Conservation (phyloP, 2,113 vertebrate species). For the Abramis brama region DNA sequence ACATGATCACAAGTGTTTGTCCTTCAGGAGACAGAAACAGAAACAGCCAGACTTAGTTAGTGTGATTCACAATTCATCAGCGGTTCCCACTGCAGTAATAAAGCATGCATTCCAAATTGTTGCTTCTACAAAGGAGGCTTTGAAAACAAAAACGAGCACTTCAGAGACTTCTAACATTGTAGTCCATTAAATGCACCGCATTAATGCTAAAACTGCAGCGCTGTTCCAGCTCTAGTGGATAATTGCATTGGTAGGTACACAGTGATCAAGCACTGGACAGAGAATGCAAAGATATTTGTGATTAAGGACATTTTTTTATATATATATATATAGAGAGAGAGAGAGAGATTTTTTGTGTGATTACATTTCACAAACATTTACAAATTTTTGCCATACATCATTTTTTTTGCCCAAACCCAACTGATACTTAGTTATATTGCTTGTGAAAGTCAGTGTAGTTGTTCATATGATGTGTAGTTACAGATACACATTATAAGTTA, state of each 20-base stretch:
- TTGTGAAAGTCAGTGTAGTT: background rate
- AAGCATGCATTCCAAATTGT: constrained; percentile 35
- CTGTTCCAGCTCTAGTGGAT: background rate
- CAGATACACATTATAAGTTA: background rate
- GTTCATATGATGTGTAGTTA: background rate
- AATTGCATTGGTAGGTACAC: constrained; percentile 11
- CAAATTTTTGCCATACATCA: background rate
- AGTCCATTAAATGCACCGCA: constrained; percentile 22
- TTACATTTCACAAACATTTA: background rate
- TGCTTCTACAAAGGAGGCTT: constrained; percentile 66
- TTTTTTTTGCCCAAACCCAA: background rate
- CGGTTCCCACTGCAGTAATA: background rate
- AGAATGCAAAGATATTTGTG: background rate
- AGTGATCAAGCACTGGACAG: background rate
- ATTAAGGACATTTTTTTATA: background rate
- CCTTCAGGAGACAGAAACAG: constrained; percentile 4
- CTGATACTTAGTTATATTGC: background rate
- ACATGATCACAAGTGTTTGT: background rate
- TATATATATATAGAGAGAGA: too few species aligned
- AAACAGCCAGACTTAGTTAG: background rate
- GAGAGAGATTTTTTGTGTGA: background rate
- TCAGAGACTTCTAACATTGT: constrained; percentile 64
- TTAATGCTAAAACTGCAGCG: constrained; percentile 6
- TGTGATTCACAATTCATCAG: constrained; percentile 22
- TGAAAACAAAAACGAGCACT: constrained; percentile 63